Evolutionary conservation across 2,888 invertebrate species (phyloP), one percentile per base, ranked within the genome.

Genomic region (Pherbina coryleti): DNA sequence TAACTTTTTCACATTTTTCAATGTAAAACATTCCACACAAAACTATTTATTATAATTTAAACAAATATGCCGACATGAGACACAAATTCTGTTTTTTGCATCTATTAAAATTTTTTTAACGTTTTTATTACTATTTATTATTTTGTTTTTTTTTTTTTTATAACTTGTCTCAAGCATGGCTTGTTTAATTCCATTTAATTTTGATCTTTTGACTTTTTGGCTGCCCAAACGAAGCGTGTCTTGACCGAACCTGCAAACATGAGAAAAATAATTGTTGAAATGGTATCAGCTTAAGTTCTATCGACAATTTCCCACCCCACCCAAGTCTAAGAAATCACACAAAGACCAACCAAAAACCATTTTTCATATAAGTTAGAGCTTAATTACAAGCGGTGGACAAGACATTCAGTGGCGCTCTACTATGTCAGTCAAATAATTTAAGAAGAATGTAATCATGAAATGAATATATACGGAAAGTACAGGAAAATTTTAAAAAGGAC

Each of bases 261-360:
- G 14, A 28, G 72, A 28, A 11, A 72, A 72, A 57, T 19, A 19
- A 60, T 34, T 57, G n/a, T 37, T 55, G 2, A 72, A 57, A 19
- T 72, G 25, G 37, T 22, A 14, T n/a, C 8, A 37, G 57, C 37
- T 72, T 28, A 72, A 72, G 55, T 72, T 51, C 25, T 7, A 5
- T 14, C 49, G 14, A 70, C 22, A 72, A 31, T 37, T 72, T 72
- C 72, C 37, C 72, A 72, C 72, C 60, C 57, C 37, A 57, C 72
- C 72, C 57, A 72, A 28, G 1, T 25, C 14, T 44, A 3, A 22
- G 17, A 57, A 37, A 72, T 22, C n/a, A 3, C 8, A 25, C 7
- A 5, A 44, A 51, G 28, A 25, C 28, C 9, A 53, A 70, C 9
- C 7, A 19, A 28, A 57, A 71, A 31, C 14, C 51, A 53, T 14